A percentile compares a stretch with the other conserved stretches of the same genome.
Conservation (phyloP, 2,888 invertebrate genomes). For the Neria commutata region DNA sequence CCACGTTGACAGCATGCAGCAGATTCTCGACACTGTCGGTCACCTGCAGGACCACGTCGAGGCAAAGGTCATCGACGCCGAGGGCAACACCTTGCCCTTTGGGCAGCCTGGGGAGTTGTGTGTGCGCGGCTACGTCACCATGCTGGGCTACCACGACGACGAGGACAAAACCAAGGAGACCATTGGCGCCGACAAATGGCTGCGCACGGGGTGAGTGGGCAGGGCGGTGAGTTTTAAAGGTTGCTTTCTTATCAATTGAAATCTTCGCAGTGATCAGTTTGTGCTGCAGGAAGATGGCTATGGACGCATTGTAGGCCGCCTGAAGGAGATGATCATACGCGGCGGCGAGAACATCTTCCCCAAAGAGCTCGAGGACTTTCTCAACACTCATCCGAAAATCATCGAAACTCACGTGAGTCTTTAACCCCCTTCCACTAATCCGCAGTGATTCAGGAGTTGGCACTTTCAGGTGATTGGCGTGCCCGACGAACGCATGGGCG, state of each 20-base stretch:
- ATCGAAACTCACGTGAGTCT: conserved; percentile 69
- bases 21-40: conserved; percentile 65
- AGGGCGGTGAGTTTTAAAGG: neutral
- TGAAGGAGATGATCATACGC: conserved; percentile 79
- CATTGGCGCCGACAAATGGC: conserved; percentile 72
- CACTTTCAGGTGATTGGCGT: conserved; percentile 68
- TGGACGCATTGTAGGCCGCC: conserved; percentile 71
- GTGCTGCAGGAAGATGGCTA: conserved; percentile 71
- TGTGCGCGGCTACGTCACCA: conserved; percentile 72
- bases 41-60: conserved; percentile 66
- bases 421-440: no score
- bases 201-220: conserved; percentile 71
- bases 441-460: neutral
- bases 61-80: conserved; percentile 67
- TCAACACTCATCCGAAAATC: conserved; percentile 73
- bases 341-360: conserved; percentile 86
- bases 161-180: conserved; percentile 72
- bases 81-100: conserved; percentile 69
- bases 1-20: conserved; percentile 61
- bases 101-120: conserved; percentile 76
- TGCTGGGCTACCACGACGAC: conserved; percentile 79
- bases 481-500: conserved; percentile 74
- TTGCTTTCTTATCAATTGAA: neutral
- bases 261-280: conserved; percentile 63
- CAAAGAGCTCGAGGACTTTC: conserved; percentile 76